These are phyloP conservation scores for Heloderma charlesbogerti DNA, from an alignment of 2,113 vertebrate species.

Conservation along the genomic window DNA sequence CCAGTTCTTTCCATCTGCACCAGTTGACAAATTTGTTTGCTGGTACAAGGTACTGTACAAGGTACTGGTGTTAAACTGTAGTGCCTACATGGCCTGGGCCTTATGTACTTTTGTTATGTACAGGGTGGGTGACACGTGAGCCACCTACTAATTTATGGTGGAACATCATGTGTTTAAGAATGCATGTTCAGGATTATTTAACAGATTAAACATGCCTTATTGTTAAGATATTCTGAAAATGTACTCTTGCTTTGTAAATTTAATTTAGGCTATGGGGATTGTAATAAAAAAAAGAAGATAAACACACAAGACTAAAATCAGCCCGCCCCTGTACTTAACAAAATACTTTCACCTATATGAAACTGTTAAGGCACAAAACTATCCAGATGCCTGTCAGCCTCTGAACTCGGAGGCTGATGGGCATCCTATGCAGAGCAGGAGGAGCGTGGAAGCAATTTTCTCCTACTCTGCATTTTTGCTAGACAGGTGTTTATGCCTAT, in stretches of 20 bases:
- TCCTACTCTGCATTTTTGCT: too few species aligned
- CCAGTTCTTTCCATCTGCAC: neutral
- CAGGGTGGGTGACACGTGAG: neutral
- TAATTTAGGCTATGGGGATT: neutral
- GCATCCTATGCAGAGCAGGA: too few species aligned
- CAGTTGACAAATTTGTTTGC: neutral
- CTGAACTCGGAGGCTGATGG: too few species aligned
- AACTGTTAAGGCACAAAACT: too few species aligned
- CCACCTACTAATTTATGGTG: neutral
- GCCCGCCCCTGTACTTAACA: neutral
- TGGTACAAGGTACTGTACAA: neutral
- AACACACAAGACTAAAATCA: neutral
- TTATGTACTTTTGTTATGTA: neutral
- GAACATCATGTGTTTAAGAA: neutral
- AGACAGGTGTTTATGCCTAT: too few species aligned
- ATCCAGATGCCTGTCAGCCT: too few species aligned
- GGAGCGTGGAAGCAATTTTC: too few species aligned
- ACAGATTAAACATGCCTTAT: neutral
- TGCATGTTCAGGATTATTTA: neutral
- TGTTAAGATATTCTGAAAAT: neutral
- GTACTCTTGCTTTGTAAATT: neutral
- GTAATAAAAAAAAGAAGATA: neutral
- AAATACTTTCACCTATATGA: too few species aligned
- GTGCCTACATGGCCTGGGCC: neutral
- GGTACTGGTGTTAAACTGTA: neutral